Conservation (phyloP, 2,797 vertebrate genomes). For the Periophthalmus magnuspinnatus region DNA sequence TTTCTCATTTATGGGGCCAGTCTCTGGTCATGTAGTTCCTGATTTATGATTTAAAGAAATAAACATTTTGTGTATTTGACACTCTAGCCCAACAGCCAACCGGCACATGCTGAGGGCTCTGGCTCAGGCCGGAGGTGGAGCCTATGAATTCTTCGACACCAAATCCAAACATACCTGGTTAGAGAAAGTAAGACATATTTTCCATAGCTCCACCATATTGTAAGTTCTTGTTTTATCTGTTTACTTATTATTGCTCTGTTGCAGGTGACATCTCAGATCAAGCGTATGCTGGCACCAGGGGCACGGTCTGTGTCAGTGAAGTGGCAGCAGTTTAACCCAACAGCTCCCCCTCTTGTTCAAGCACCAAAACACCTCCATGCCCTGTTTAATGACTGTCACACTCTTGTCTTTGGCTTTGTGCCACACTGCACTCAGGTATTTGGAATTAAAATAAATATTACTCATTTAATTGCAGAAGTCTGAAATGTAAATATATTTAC, state of each 20-base stretch:
- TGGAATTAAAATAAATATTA: background rate
- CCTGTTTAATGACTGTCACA: slow-evolving; percentile 79
- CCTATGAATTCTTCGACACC: slow-evolving; percentile 85
- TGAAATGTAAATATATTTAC: background rate
- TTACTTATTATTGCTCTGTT: background rate
- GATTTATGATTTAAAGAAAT: background rate
- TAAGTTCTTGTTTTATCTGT: background rate
- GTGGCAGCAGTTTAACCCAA: slow-evolving; percentile 82
- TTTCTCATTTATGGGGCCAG: background rate
- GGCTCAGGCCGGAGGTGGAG: slow-evolving; percentile 83
- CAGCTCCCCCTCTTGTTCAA: slow-evolving; percentile 70
- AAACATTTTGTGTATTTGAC: background rate
- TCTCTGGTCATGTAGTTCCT: background rate
- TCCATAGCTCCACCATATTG: background rate
- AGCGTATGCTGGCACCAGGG: slow-evolving; percentile 73
- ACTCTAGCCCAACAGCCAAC: slow-evolving; percentile 83
- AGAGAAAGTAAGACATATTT: slow-evolving; percentile 78
- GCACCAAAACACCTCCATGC: slow-evolving; percentile 83
- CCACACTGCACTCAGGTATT: slow-evolving; percentile 84
- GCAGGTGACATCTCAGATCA: slow-evolving; percentile 78
- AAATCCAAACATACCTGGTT: slow-evolving; percentile 85
- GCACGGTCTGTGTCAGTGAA: slow-evolving; percentile 86
- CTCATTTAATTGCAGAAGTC: background rate
- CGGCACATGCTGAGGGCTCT: slow-evolving; percentile 83
- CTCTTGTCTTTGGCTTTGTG: slow-evolving; percentile 86